phyloP scores from a whole-genome alignment of 2,113 vertebrate genomes.

The Aythya baeri region DNA sequence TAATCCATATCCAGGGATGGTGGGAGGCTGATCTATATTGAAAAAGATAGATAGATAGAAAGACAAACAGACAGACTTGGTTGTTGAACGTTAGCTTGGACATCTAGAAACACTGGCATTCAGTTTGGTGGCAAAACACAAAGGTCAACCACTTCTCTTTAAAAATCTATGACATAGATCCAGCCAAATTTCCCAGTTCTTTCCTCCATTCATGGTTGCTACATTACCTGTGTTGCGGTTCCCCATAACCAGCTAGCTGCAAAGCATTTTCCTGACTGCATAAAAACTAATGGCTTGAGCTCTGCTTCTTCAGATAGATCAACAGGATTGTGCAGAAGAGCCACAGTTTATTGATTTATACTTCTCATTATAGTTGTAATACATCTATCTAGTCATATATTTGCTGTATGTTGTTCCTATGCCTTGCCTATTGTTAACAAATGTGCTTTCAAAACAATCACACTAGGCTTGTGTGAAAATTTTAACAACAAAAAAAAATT shows the following conservation, averaged over 20 bases:
- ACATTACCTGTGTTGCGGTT: neutral
- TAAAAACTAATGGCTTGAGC: neutral
- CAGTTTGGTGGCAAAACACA: neutral
- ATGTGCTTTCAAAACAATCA: neutral
- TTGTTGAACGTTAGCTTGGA: neutral
- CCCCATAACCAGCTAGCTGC: neutral
- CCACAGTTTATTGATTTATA: neutral
- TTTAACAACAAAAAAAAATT: neutral
- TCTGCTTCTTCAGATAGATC: neutral
- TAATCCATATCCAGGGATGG: neutral
- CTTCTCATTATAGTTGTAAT: neutral
- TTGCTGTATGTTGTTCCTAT: neutral
- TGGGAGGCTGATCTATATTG: neutral
- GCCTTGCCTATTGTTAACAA: neutral
- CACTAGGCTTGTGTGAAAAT: neutral
- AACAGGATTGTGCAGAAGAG: too few relatives aligned
- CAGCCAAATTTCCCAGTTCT: neutral
- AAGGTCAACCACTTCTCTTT: neutral
- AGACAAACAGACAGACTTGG: neutral
- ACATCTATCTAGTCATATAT: neutral
- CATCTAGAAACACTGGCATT: neutral
- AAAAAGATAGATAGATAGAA: neutral
- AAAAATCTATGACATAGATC: neutral
- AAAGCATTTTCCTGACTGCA: neutral
- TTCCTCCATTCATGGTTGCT: neutral